phyloP scores from a whole-genome alignment of 2,888 invertebrate species.

The Scaptomyza flava region DNA sequence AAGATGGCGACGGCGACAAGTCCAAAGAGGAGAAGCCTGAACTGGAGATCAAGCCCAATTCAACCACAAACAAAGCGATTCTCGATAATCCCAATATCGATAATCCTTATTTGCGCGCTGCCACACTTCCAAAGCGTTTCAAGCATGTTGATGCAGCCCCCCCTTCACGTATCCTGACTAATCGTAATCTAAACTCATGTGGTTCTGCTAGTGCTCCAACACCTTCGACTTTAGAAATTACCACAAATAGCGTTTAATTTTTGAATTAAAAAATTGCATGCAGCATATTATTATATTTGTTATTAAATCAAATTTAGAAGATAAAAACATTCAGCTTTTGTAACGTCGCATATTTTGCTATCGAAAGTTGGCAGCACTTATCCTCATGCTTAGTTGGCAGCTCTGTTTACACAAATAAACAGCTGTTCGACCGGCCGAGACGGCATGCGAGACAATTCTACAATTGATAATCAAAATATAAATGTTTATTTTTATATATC shows the following conservation, averaged over 20 bases:
- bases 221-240: conserved; percentile 65
- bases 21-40: conserved; percentile 83
- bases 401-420: conserved; percentile 12
- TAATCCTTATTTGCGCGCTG: conserved; percentile 89
- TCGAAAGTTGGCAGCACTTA: conserved; percentile 2
- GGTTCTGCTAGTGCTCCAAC: conserved; percentile 12
- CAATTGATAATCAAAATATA: conserved; percentile 19
- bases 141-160: conserved; percentile 60
- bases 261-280: not conserved
- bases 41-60: conserved; percentile 84
- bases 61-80: conserved; percentile 84
- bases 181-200: not conserved
- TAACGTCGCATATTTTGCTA: not conserved
- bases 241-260: conserved; percentile 36
- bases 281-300: not conserved
- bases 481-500: conserved; percentile 1
- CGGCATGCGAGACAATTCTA: conserved; percentile 18
- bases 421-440: conserved; percentile 41
- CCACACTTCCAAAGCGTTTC: conserved; percentile 83
- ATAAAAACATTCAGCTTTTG: not conserved
- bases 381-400: conserved; percentile 21
- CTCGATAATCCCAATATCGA: conserved; percentile 87
- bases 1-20: conserved; percentile 82
- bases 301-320: no score
- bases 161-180: conserved; percentile 16